A percentile compares a stretch with the other conserved stretches of the same genome.
phyloP scores from a whole-genome alignment of 1,140 invertebrate species.

The Eumeta japonica region DNA sequence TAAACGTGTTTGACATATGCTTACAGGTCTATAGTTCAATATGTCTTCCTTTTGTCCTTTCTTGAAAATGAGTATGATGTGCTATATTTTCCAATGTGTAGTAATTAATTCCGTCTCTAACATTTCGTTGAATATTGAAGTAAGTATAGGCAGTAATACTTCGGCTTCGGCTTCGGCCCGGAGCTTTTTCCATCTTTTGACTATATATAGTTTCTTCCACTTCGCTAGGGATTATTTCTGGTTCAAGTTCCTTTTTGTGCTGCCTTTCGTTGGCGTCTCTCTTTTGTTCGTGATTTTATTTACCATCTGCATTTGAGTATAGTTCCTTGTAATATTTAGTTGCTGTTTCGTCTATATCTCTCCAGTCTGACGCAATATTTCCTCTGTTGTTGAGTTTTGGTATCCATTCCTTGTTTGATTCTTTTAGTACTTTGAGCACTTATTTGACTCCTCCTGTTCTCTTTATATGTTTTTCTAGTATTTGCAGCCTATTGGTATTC shows the following conservation, averaged over 20 bases:
- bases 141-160: not conserved
- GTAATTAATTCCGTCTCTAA: not conserved
- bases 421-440: constrained; percentile 6
- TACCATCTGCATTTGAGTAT: no score
- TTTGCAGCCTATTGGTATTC: constrained; percentile 1
- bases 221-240: not conserved
- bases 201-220: not conserved
- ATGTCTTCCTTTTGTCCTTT: constrained; percentile 6
- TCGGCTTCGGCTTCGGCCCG: constrained; percentile 1
- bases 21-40: constrained; percentile 7
- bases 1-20: constrained; percentile 4
- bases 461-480: no score
- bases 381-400: constrained; percentile 2
- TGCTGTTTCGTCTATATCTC: no score
- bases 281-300: no score
- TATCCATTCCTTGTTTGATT: constrained; percentile 3
- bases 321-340: no score
- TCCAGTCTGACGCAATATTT: not conserved
- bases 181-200: constrained; percentile 6
- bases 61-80: constrained; percentile 6
- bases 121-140: constrained; percentile 2
- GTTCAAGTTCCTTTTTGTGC: no score
- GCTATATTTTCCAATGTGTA: constrained; percentile 1
- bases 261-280: no score
- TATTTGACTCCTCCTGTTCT: constrained; percentile 12